A percentile compares a stretch with the other conserved stretches of the same genome.
Evolutionary conservation across 2,888 invertebrate species (phyloP).

Genomic region (Aspidiotus destructor): DNA sequence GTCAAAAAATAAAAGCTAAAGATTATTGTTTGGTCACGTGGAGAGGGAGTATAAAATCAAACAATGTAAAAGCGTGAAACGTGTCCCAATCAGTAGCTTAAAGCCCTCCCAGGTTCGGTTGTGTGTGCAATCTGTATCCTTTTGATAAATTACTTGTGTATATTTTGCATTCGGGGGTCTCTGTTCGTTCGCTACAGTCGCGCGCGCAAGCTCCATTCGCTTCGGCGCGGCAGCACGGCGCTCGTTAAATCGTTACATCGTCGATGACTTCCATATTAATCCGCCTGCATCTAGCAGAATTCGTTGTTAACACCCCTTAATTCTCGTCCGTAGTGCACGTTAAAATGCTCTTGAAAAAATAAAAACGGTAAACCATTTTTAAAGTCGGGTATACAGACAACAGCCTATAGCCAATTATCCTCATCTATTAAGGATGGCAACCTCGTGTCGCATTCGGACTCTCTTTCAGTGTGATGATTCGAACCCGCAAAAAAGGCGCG

Average conservation of each 20-base stretch:
- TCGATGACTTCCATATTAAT: background rate
- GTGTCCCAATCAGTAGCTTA: slow-evolving; percentile 27
- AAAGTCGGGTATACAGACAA: no score
- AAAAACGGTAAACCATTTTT: no score
- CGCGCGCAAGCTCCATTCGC: background rate
- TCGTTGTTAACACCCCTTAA: slow-evolving; percentile 4
- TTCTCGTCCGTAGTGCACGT: background rate
- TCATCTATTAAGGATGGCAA: no score
- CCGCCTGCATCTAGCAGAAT: slow-evolving; percentile 1
- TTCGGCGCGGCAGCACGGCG: background rate
- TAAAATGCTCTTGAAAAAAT: no score
- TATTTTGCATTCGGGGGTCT: slow-evolving; percentile 16
- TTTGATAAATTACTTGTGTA: slow-evolving; percentile 22
- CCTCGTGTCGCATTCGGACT: no score
- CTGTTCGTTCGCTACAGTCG: background rate
- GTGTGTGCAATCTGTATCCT: slow-evolving; percentile 15
- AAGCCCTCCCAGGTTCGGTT: slow-evolving; percentile 9
- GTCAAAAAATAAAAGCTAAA: slow-evolving; percentile 2
- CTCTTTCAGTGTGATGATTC: no score
- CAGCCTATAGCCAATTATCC: no score
- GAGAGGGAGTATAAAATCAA: slow-evolving; percentile 11
- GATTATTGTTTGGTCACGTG: slow-evolving; percentile 10
- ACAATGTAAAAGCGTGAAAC: slow-evolving; percentile 29
- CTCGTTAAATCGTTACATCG: background rate
- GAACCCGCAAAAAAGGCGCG: no score